phyloP scores from a whole-genome alignment of 1,140 invertebrate species.

The Polyergus mexicanus region DNA sequence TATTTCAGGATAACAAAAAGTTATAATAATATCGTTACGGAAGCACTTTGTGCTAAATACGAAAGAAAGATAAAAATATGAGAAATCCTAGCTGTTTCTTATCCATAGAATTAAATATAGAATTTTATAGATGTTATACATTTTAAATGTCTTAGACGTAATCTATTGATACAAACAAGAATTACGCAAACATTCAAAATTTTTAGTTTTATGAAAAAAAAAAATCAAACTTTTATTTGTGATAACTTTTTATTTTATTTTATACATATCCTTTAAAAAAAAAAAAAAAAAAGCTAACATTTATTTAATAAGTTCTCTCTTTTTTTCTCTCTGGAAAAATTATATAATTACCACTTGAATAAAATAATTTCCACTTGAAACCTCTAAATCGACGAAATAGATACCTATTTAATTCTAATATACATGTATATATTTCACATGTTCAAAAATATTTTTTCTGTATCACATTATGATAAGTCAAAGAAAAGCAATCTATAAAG shows the following conservation, averaged over 20 bases:
- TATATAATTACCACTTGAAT: background rate
- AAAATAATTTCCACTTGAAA: too few relatives aligned
- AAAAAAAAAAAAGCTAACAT: background rate
- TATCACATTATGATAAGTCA: too few relatives aligned
- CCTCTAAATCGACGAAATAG: background rate
- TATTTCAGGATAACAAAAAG: background rate
- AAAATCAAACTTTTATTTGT: background rate
- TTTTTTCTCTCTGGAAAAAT: background rate
- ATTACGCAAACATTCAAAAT: background rate
- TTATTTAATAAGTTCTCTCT: background rate
- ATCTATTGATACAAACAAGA: background rate
- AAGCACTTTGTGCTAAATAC: background rate
- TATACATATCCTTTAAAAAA: background rate
- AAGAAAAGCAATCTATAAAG: too few relatives aligned
- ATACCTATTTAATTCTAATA: too few relatives aligned
- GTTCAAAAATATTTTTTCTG: too few relatives aligned
- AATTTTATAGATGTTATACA: background rate
- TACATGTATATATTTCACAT: too few relatives aligned
- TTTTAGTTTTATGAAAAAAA: background rate
- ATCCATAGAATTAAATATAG: background rate
- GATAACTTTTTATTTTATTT: background rate
- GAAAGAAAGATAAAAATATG: background rate
- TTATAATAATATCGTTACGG: background rate
- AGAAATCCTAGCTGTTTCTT: background rate
- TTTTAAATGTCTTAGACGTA: background rate